Evolutionary conservation across 2,113 vertebrate species (phyloP).

Genomic region (Brevimyrus niger): DNA sequence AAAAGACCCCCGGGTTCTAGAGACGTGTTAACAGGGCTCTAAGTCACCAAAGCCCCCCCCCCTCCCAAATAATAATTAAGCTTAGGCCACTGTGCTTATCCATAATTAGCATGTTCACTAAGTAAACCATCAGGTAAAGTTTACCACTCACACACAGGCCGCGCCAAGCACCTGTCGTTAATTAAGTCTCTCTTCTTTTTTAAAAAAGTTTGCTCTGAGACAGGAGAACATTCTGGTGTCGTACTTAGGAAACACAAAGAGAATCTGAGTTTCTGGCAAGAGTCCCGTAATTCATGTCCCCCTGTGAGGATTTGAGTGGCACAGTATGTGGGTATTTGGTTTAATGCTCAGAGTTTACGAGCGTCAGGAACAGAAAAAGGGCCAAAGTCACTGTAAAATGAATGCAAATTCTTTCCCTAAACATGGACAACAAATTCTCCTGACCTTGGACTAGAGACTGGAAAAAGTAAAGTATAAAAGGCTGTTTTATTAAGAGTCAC

Average conservation of each 20-base stretch:
- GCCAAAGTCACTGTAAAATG: background rate
- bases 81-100: background rate
- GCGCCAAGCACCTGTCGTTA: background rate
- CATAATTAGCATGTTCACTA: background rate
- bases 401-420: background rate
- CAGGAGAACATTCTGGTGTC: background rate
- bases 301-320: background rate
- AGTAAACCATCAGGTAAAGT: background rate
- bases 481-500: background rate
- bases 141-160: background rate
- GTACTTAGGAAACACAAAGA: background rate
- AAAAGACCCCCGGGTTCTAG: background rate
- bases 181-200: background rate
- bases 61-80: background rate
- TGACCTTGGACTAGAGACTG: background rate
- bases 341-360: background rate
- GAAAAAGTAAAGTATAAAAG: background rate
- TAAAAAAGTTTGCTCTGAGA: background rate
- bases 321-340: background rate
- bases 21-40: background rate
- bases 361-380: background rate
- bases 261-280: background rate
- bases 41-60: background rate
- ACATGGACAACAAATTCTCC: background rate
- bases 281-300: background rate